phyloP scores from a whole-genome alignment of 2,888 invertebrate genomes.

The Lasioglossum figueresi region DNA sequence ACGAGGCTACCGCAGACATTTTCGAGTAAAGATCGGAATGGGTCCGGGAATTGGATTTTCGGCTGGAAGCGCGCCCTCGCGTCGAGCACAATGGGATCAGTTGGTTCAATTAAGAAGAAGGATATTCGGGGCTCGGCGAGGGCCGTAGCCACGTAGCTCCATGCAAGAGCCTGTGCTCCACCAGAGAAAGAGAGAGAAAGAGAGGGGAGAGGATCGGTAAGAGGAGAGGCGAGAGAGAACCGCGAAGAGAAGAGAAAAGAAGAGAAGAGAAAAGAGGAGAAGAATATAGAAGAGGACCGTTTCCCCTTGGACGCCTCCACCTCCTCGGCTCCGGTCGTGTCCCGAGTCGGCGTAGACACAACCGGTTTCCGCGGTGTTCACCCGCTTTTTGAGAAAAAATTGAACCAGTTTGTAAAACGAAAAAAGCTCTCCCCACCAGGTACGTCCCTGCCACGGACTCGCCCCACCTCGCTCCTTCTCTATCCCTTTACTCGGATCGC shows the following conservation, averaged over 20 bases:
- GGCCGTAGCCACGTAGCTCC: slow-evolving; percentile 51
- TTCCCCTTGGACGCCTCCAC: slow-evolving; percentile 51
- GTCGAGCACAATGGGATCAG: slow-evolving; percentile 44
- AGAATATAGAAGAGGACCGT: slow-evolving; percentile 16
- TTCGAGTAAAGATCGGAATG: slow-evolving; percentile 11
- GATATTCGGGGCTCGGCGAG: slow-evolving; percentile 35
- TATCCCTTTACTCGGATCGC: slow-evolving; percentile 59
- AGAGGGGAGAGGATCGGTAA: slow-evolving; percentile 36
- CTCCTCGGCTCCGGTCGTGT: slow-evolving; percentile 49
- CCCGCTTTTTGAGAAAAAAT: slow-evolving; percentile 84
- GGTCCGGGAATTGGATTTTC: slow-evolving; percentile 49
- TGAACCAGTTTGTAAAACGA: slow-evolving; percentile 84
- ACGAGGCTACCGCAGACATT: slow-evolving; percentile 1
- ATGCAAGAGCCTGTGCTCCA: slow-evolving; percentile 61
- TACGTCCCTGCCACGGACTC: neutral
- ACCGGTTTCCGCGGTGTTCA: slow-evolving; percentile 82
- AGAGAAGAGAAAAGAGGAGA: slow-evolving; percentile 16
- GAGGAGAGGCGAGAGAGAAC: slow-evolving; percentile 38
- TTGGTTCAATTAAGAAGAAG: slow-evolving; percentile 59
- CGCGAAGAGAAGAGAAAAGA: slow-evolving; percentile 31
- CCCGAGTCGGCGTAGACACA: slow-evolving; percentile 74
- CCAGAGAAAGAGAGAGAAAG: neutral
- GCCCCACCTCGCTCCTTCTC: slow-evolving; percentile 51
- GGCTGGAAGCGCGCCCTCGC: slow-evolving; percentile 15
- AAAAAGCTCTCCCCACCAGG: slow-evolving; percentile 80